Base-by-base conservation (phyloP, 2,888 invertebrate genomes). In the Antitype chi region DNA sequence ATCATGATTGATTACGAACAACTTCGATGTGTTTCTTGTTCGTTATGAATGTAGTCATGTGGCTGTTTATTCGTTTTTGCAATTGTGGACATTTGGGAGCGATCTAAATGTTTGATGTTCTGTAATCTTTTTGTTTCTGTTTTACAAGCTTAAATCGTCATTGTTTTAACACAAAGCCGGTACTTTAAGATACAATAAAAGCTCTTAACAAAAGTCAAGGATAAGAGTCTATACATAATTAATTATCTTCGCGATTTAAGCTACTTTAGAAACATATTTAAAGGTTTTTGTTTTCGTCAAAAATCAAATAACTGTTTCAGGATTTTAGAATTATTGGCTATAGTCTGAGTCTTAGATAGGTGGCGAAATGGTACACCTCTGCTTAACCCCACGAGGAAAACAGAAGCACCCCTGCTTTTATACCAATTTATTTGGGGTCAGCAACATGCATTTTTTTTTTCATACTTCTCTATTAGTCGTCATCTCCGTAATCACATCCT, bases 1-100 rank as follows among this genome's bases (percentile, higher is more conserved):
- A 74, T 49, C 66, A 79, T 82, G 82, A 82, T 82, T 69, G 84
- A 82, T 82, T 78, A 67, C 70, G 38, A 62, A 53, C 68, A 69
- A 70, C 70, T 76, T 71, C 63, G 74, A 52, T 60, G 62, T 66
- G 68, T 63, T 72, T 69, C 55, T 71, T 72, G 74, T 66, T 38
- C n/a, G 20, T 28, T 43, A 25, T 49, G 72, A 72, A 72, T 78
- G 17, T 78, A 52, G 63, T 32, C 69, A 67, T n/a, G 52, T 47
- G n/a, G 53, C 49, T 49, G 28, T 53, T 73, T 76, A 49, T 74
- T 2, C 28, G 68, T 73, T 66, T 67, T 53, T 82, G 23, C 52
- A 13, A 20, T 52, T n/a, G 17, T 63, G 32, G 23, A 59, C 47
- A 60, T 59, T 55, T 49, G 28, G 17, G 25, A 64, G 9, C 49